Evolutionary conservation across 2,888 invertebrate genomes (phyloP), one percentile per base, ranked within the genome.

Genomic region (Leptogaster cylindrica): DNA sequence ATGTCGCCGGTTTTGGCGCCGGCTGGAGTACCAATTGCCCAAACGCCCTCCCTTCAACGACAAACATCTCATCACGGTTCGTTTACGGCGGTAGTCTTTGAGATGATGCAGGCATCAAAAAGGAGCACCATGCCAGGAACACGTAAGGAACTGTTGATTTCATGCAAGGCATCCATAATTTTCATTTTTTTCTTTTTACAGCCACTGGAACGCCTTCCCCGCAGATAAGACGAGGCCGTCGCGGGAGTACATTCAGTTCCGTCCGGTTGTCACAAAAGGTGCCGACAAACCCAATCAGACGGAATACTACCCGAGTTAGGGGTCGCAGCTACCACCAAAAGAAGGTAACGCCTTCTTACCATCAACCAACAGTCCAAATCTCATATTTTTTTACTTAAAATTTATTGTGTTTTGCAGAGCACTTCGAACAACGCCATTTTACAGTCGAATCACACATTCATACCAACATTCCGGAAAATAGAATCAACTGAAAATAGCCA

Each of bases 11-110:
- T 77, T 2, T 75, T 78, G 3, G 51, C 77, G 67, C 79, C 77
- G 10, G 76, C 79, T 8, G 80, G 81, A 55, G 74, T 80, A 2
- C 80, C 81, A 48, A 84, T 87, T 66, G 83, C 85, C 5, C 83
- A 84, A 28, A 82, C 86, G 8, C 84, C 85, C 41, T 84, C 84
- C 71, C 83, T 88, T 72, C 82, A 86, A 70, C 83, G 89, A 48
- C 87, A 89, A 75, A 87, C 90, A 2, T 89, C 89, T 72, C 89
- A 88, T 72, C 88, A 89, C 73, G 86, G 90, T 79, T 90, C 90
- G 75, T 87, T 95, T 72, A 92, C 93, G 10, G 92, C 92, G 7
- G 91, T 95, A 58, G 93, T 95, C 8, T 93, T 92, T 78, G 92
- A 90, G 67, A 91, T 95, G 87, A 89, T 95, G 72, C 92, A 93